Evolutionary conservation across 2,888 invertebrate species (phyloP), one percentile per base, ranked within the genome.

Genomic region (Erebia ligea): DNA sequence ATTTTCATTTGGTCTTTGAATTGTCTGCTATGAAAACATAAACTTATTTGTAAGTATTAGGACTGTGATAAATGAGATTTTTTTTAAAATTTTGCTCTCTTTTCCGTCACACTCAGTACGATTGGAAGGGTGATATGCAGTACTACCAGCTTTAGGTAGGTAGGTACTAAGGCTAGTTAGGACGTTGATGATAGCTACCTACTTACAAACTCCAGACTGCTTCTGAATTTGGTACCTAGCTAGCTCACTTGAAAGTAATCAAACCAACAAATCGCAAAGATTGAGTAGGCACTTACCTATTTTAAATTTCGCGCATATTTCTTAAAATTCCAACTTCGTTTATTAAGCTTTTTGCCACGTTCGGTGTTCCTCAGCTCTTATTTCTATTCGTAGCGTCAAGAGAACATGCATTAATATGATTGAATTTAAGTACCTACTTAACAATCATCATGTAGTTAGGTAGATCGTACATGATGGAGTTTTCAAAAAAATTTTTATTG

Each of bases 281-380:
- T 50, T 63, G 63, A 34, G 50, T n/a, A n/a, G 63, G 50, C 25
- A 63, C 50, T 63, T 50, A 63, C n/a, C n/a, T 50, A n/a, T 21
- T 63, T n/a, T n/a, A 40, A 59, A 59, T 59, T 59, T 42, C 17
- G 19, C 42, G 17, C 59, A 17, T 42, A 42, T 59, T 59, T 42
- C 17, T 17, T 40, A 17, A 57, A 57, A 57, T 57, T 34, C 8
- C 42, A 59, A 59, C 59, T 59, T 59, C 17, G 59, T 19, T 59
- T 17, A 59, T 59, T 59, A 59, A 8, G 42, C 17, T 10, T 59
- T 58, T 59, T 59, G 42, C n/a, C 42, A 19, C 42, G 42, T 59
- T 59, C 40, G 11, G 2, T 57, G 25, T n/a, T n/a, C n/a, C n/a
- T n/a, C n/a, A n/a, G n/a, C n/a, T n/a, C n/a, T 57, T 19, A 48